These are phyloP conservation scores for Paratilapia polleni DNA, from an alignment of 2,113 vertebrate genomes.

Conservation along the genomic window DNA sequence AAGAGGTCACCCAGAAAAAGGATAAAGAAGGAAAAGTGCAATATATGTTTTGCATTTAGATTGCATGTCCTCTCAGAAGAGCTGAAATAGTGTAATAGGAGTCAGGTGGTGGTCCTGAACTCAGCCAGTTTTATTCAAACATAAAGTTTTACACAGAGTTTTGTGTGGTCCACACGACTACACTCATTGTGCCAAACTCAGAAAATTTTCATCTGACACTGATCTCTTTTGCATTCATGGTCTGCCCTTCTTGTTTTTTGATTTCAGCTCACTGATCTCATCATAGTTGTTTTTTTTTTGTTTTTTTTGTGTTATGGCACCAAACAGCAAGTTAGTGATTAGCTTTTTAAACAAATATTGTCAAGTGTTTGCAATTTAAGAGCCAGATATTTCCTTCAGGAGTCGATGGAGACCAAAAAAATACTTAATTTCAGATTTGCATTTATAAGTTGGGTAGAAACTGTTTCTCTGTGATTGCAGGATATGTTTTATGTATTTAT, in stretches of 20 bases:
- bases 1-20: not conserved
- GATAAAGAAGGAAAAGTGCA: not conserved
- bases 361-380: not conserved
- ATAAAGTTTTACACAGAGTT: not conserved
- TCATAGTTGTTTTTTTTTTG: accelerated
- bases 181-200: too few relatives aligned
- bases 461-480: not conserved
- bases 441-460: not conserved
- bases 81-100: not conserved
- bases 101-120: not conserved
- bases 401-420: not conserved
- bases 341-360: not conserved
- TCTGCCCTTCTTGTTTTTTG: not conserved
- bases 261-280: too few relatives aligned
- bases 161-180: too few relatives aligned
- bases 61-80: not conserved
- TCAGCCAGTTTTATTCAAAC: not conserved
- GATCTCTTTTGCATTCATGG: accelerated
- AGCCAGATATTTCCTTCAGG: not conserved
- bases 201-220: not conserved
- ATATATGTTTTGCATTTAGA: not conserved
- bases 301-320: not conserved
- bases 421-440: not conserved
- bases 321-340: not conserved
- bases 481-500: not conserved